Conservation (phyloP, 2,113 vertebrate genomes). For the Laterallus jamaicensis region DNA sequence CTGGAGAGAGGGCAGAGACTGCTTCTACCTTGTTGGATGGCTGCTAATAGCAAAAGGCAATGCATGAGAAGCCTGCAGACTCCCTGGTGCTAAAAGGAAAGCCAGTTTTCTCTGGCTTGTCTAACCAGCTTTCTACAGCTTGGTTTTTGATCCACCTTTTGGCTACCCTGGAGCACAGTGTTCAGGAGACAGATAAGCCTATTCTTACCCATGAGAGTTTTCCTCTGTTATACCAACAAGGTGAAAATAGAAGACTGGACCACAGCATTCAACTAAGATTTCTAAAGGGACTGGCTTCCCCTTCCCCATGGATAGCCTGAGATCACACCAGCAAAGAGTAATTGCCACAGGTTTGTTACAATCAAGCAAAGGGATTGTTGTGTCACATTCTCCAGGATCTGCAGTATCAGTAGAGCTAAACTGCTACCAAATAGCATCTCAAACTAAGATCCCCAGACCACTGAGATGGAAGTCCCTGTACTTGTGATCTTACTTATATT, state of each 20-base stretch:
- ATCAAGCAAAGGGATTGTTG: not conserved
- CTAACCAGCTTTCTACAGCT: not conserved
- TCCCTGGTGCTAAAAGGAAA: not conserved
- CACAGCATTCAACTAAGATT: not conserved
- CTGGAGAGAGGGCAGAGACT: not conserved
- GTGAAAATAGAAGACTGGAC: not conserved
- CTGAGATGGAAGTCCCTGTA: not conserved
- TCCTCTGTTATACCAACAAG: not conserved
- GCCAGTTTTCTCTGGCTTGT: not conserved
- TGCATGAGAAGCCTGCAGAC: not conserved
- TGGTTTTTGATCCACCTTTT: not conserved
- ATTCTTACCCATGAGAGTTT: not conserved
- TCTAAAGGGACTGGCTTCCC: not conserved
- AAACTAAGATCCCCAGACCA: not conserved
- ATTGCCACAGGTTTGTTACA: not conserved
- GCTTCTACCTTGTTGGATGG: not conserved
- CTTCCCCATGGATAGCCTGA: not conserved
- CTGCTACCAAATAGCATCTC: not conserved
- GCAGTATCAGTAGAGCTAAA: not conserved
- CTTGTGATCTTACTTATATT: not conserved
- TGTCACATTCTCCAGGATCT: not conserved
- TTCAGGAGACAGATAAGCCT: not conserved
- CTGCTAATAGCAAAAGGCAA: not conserved
- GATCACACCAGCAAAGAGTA: not conserved
- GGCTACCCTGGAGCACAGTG: not conserved